A percentile compares a stretch with the other conserved stretches of the same genome.
phyloP scores from a whole-genome alignment of 2,113 vertebrate species.

The Australoheros scitulus region DNA sequence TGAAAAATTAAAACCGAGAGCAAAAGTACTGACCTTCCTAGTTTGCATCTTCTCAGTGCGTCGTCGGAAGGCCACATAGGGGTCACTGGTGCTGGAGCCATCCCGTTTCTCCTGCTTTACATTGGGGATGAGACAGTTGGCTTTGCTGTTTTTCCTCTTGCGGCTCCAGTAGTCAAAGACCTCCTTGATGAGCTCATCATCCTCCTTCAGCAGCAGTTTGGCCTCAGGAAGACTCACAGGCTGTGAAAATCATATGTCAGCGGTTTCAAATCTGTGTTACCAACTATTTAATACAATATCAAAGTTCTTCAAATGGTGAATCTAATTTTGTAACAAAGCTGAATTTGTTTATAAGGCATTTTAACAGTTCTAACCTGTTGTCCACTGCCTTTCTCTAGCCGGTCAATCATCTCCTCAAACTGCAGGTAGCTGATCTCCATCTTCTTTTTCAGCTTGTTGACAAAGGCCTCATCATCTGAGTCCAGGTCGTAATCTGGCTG shows the following conservation, averaged over 20 bases:
- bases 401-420: conserved; percentile 99
- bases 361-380: conserved; percentile 85
- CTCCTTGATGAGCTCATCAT: conserved; percentile 98
- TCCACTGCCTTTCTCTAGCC: conserved; percentile 98
- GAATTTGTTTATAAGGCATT: background rate
- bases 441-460: conserved; percentile 97
- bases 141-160: conserved; percentile 92
- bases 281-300: background rate
- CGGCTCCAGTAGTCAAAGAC: conserved; percentile 98
- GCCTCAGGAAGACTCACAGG: conserved; percentile 96
- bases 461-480: conserved; percentile 94
- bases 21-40: conserved; percentile 84
- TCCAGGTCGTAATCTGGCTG: conserved; percentile 99
- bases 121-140: conserved; percentile 88
- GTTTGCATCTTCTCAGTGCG: conserved; percentile 99
- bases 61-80: conserved; percentile 97
- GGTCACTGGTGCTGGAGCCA: conserved; percentile 96
- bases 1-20: background rate
- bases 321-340: background rate
- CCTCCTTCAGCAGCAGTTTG: conserved; percentile 97
- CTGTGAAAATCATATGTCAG: conserved; percentile 67
- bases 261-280: background rate
- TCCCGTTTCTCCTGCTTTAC: conserved; percentile 97
- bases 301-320: rapidly evolving
- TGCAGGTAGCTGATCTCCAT: conserved; percentile 96